phyloP scores from a whole-genome alignment of 1,140 invertebrate genomes.

The Pinna nobilis region DNA sequence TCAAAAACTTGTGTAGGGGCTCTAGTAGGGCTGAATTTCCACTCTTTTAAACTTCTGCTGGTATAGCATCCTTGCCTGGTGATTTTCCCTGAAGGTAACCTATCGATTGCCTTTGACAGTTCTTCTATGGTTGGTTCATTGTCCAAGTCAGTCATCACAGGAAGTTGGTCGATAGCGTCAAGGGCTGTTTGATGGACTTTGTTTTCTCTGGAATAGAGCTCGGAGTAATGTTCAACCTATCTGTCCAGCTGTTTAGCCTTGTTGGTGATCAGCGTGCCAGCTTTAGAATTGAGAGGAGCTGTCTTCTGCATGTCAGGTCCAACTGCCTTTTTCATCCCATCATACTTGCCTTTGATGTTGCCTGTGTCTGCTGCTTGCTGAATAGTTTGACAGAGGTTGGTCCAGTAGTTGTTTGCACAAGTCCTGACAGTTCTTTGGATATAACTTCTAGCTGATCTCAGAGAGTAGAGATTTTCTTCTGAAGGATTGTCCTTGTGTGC shows the following conservation, averaged over 20 bases:
- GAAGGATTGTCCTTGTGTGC: not conserved
- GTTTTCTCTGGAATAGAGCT: no score
- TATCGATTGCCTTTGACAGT: no score
- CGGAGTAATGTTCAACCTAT: slow-evolving; percentile 31
- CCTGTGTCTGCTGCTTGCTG: slow-evolving; percentile 20
- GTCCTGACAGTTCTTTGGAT: slow-evolving; percentile 2
- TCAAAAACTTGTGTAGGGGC: slow-evolving; percentile 3
- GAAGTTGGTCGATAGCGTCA: slow-evolving; percentile 3
- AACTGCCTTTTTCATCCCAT: slow-evolving; percentile 23
- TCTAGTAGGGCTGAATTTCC: no score
- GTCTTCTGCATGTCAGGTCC: not conserved
- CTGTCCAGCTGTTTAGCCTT: slow-evolving; percentile 31
- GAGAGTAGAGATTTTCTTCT: not conserved
- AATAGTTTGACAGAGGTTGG: not conserved
- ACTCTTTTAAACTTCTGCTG: no score
- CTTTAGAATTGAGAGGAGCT: not conserved
- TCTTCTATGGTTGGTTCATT: slow-evolving; percentile 15
- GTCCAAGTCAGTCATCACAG: slow-evolving; percentile 23
- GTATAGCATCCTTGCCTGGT: no score
- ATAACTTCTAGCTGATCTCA: slow-evolving; percentile 3
- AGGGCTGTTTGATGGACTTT: slow-evolving; percentile 18
- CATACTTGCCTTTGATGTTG: slow-evolving; percentile 33
- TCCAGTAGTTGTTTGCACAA: no score
- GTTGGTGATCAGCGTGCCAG: not conserved
- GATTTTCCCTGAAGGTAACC: no score